Evolutionary conservation across 2,888 invertebrate genomes (phyloP), one percentile per base, ranked within the genome.

Genomic region (Pristionchus arcanus): DNA sequence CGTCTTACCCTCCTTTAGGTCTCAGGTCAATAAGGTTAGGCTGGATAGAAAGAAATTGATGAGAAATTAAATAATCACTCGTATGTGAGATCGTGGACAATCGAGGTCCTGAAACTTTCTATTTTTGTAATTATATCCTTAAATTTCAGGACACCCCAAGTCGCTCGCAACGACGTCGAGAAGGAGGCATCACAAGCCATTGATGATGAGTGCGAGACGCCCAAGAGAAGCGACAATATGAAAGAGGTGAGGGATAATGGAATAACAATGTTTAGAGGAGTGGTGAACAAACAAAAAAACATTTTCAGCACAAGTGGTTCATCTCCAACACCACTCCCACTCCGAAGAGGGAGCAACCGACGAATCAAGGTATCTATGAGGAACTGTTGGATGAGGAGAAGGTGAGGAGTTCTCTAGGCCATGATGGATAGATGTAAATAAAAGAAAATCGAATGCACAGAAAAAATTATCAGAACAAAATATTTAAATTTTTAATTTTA

Each of bases 321-420:
- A 49, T 74, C 37, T 88, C 37, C 28, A 74, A 53, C 53, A n/a
- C 55, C 31, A 88, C 87, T 0, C 87, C 87, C 25, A 88, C 87
- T 34, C 87, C 87, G 28, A 71, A 55, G 55, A 71, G 74, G 25
- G 53, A 71, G 0, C 59, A 66, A 19, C 49, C 71, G 13, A 25
- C 31, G 31, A 28, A n/a, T 4, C 19, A 2, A 19, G 37, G 49
- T 11, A 74, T 88, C 25, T 88, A 88, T 25, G 87, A 88, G 55
- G 87, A 88, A 42, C 55, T 88, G 2, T 55, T 88, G 15, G 87
- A 88, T 34, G 87, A 88, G 55, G 87, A 88, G 42, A 88, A 88
- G 87, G 87, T 87, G 11, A 11, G 31, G 42, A 42, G 9, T 9
- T 5, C 42, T 5, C 42, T 42, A 42, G 3, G 42, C 9, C 5